Base-by-base conservation (phyloP, 2,888 invertebrate species). In the Mesochorus sp. region DNA sequence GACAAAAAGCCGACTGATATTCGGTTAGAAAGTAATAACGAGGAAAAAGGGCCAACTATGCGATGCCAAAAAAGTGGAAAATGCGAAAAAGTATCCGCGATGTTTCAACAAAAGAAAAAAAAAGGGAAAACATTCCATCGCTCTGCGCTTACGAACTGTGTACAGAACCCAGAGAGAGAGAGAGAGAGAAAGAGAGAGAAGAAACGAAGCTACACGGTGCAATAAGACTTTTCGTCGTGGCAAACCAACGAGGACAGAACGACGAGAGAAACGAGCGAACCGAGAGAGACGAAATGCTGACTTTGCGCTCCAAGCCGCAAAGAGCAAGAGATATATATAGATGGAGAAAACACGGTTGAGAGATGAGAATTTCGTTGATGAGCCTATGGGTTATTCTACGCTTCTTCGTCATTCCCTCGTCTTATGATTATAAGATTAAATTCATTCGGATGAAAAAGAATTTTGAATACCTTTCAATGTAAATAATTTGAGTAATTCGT, bases 241-340 rank as follows among this genome's bases (percentile, higher is more conserved):
- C n/a, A n/a, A n/a, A n/a, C n/a, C n/a, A n/a, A n/a, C n/a, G n/a
- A n/a, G n/a, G n/a, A n/a, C n/a, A n/a, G n/a, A n/a, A n/a, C n/a
- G n/a, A n/a, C n/a, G n/a, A n/a, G n/a, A n/a, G n/a, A n/a, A n/a
- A n/a, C n/a, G n/a, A n/a, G n/a, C n/a, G 49, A 21, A 49, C 10
- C 10, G 24, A 49, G 24, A 12, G 49, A 49, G 49, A 49, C 26
- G 21, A 24, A 49, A n/a, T 24, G 1, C 34, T n/a, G 53, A 51
- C 51, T 55, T 42, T 42, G 62, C n/a, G n/a, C n/a, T n/a, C n/a
- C 47, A 37, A 64, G 55, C 72, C 55, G 34, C 62, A 53, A 57
- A 51, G 61, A 51, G 51, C 24, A 5, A 44, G 59, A 47, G 42
- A 44, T 21, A 47, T 21, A 51, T 39, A 26, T 28, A 76, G 34